Percentiles rank a stretch among this genome's conserved stretches.
phyloP scores from a whole-genome alignment of 2,113 vertebrate species.

The Pedetes capensis region DNA sequence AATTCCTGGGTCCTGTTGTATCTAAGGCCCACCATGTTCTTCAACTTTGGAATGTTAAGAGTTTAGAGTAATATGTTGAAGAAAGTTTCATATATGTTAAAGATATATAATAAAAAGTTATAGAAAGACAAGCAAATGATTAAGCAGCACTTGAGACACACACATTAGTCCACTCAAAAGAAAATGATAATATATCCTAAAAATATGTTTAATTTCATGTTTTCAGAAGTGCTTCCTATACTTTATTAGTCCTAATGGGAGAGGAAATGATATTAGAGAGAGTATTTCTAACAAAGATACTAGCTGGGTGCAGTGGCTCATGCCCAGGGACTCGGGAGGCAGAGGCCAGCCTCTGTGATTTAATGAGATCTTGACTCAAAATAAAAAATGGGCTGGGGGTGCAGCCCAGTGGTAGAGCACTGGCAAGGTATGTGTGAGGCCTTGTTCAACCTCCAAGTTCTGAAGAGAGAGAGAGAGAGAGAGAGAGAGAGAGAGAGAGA shows the following conservation, averaged over 20 bases:
- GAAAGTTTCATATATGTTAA: background rate
- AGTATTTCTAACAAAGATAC: conserved; percentile 68
- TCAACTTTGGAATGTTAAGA: background rate
- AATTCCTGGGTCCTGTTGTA: background rate
- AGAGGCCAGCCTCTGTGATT: too few relatives aligned
- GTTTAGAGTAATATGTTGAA: background rate
- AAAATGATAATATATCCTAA: background rate
- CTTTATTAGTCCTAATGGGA: background rate
- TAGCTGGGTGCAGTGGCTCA: too few relatives aligned
- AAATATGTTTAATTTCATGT: background rate
- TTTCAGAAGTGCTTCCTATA: background rate
- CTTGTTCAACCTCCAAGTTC: too few relatives aligned
- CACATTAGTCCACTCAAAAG: too few relatives aligned
- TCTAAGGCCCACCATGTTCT: background rate
- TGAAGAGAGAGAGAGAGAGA: too few relatives aligned
- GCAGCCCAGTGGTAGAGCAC: too few relatives aligned
- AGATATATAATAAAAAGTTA: conserved; percentile 9
- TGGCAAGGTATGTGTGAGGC: too few relatives aligned
- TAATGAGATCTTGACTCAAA: too few relatives aligned
- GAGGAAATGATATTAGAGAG: conserved; percentile 15
- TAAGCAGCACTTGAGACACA: background rate
- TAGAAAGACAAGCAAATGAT: background rate
- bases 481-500: too few relatives aligned
- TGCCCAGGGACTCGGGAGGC: too few relatives aligned
- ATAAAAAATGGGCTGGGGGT: too few relatives aligned